Conservation (phyloP, 2,797 vertebrate genomes). For the Vultur gryphus region DNA sequence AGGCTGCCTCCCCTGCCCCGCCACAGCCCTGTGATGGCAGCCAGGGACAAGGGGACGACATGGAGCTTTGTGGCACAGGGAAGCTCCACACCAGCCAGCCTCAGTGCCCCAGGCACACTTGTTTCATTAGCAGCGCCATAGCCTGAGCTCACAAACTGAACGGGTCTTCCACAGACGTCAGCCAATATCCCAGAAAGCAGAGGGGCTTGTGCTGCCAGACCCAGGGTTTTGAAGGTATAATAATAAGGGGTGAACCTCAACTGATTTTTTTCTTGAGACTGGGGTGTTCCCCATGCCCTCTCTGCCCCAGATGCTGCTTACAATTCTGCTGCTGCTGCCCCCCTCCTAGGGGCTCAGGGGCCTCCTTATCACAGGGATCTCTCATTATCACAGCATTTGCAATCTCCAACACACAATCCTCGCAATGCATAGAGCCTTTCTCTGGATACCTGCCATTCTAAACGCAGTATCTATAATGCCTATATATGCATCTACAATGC, state of each 20-base stretch:
- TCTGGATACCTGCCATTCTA: neutral
- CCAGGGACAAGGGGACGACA: neutral
- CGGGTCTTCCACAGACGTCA: neutral
- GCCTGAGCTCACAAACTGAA: neutral
- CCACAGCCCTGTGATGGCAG: neutral
- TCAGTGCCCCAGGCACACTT: neutral
- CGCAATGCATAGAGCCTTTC: neutral
- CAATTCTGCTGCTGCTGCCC: neutral
- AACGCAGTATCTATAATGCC: neutral
- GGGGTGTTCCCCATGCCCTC: fast-evolving
- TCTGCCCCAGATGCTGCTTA: neutral
- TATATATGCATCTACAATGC: neutral
- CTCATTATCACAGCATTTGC: neutral
- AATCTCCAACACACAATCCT: neutral
- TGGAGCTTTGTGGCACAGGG: neutral
- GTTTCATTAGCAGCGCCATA: neutral
- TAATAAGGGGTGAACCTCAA: neutral
- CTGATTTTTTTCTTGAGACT: neutral
- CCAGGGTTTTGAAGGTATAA: neutral
- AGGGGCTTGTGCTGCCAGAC: neutral
- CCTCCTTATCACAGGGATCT: neutral
- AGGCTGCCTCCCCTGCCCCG: neutral
- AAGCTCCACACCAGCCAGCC: neutral
- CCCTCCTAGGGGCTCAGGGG: neutral
- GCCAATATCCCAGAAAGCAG: neutral